phyloP scores from a whole-genome alignment of 2,113 vertebrate species.

The Monopterus albus region DNA sequence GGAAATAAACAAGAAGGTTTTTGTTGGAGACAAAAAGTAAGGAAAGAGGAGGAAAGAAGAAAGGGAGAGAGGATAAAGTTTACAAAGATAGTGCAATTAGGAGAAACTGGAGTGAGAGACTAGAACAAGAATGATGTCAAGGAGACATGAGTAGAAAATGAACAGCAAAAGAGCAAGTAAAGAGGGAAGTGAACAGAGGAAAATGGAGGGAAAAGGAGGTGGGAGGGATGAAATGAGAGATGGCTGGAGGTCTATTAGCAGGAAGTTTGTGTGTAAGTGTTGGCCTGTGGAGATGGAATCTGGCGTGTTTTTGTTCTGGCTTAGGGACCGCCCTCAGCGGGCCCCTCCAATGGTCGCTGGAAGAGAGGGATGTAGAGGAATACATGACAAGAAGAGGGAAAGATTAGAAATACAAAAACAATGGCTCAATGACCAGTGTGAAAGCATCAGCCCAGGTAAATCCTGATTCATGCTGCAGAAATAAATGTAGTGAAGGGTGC shows the following conservation, averaged over 20 bases:
- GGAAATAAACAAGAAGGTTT: conserved; percentile 33
- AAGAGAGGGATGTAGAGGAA: conserved; percentile 28
- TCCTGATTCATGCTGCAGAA: neutral
- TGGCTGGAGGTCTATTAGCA: conserved; percentile 66
- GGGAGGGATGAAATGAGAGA: conserved; percentile 9
- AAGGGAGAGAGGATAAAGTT: conserved; percentile 16
- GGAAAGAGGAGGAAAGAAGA: conserved; percentile 7
- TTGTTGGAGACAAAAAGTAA: conserved; percentile 33
- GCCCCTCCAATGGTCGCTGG: conserved; percentile 45
- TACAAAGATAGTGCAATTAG: conserved; percentile 11
- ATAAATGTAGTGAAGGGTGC: neutral
- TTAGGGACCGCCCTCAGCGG: conserved; percentile 35
- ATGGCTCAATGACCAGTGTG: neutral
- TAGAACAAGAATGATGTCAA: conserved; percentile 8
- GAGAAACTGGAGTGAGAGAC: neutral
- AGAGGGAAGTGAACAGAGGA: neutral
- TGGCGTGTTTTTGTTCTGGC: conserved; percentile 71
- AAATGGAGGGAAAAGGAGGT: neutral
- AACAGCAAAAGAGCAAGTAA: neutral
- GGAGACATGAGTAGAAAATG: too few species aligned
- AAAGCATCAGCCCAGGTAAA: neutral
- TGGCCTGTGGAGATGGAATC: conserved; percentile 74
- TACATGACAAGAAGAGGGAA: neutral
- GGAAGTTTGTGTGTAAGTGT: conserved; percentile 69
- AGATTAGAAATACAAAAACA: neutral